Evolutionary conservation across 2,888 invertebrate species (phyloP), one percentile per base, ranked within the genome.

Genomic region (Eupithecia abbreviata): DNA sequence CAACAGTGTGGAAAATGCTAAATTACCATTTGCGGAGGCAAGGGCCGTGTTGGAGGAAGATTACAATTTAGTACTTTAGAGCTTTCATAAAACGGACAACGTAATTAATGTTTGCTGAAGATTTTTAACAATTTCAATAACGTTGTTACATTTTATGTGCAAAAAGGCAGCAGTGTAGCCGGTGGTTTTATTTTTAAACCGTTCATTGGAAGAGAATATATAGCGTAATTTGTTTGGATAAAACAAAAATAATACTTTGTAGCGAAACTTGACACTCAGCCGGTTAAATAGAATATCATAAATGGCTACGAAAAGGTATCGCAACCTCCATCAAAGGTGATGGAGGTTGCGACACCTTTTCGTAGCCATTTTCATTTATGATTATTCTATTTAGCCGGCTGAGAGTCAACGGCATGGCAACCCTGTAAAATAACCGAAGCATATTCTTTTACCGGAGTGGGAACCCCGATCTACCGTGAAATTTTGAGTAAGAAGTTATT

Each of bases 101-200:
- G 47, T 73, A 77, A 76, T 76, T 73, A 76, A 66, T 51, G 42
- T 51, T 76, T 77, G 13, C 30, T 66, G 65, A 67, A 75, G 68
- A 47, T 72, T 68, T 67, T 45, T 62, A 69, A 76, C 55, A 74
- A 67, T 71, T 71, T 73, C 47, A 71, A 66, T 76, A 67, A 67
- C 51, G n/a, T 69, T 69, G 73, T 76, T 73, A 73, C 42, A 18
- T n/a, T 62, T n/a, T 51, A 73, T 49, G 47, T 30, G 62, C 30
- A 72, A 65, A 72, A 69, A 69, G 43, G 9, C n/a, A 45, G 5
- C 18, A 43, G 2, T 45, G 18, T 30, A 18, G 18, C 4, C 18
- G 1, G 68, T 13, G 13, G 65, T 47, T 45, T 47, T 47, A 18
- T 67, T 67, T 66, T n/a, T 4, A 18, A 58, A 10, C 58, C 10